Percentiles rank a stretch among this genome's conserved stretches.
Evolutionary conservation across 2,888 invertebrate genomes (phyloP).

Genomic region (Platycheirus rosarum): DNA sequence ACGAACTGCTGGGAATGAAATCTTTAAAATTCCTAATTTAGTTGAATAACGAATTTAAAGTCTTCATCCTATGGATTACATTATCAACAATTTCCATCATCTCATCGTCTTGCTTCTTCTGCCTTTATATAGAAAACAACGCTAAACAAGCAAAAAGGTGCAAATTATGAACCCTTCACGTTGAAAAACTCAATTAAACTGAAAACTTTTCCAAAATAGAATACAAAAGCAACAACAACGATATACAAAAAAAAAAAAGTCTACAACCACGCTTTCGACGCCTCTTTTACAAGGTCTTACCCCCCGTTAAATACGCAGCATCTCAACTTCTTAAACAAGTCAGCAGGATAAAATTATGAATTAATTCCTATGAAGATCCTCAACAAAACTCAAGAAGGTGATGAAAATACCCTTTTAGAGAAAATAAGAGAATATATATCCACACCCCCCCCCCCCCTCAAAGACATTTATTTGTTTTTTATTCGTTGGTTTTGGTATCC

Average conservation of each 20-base stretch:
- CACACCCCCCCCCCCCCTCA: neutral
- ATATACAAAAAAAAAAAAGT: conserved; percentile 3
- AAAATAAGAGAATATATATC: neutral
- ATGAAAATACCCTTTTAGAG: conserved; percentile 44
- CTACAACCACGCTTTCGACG: conserved; percentile 20
- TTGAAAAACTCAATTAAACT: conserved; percentile 81
- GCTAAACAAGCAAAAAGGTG: conserved; percentile 62
- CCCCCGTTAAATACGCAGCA: conserved; percentile 13
- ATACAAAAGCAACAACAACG: conserved; percentile 37
- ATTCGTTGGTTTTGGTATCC: conserved; percentile 7
- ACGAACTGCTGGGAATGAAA: conserved; percentile 19
- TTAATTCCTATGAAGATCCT: conserved; percentile 59
- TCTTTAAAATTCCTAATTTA: conserved; percentile 52
- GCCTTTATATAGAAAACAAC: conserved; percentile 35
- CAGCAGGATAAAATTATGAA: conserved; percentile 63
- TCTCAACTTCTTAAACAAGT: conserved; percentile 24
- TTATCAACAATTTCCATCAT: conserved; percentile 54
- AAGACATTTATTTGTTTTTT: conserved; percentile 10
- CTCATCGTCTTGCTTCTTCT: neutral
- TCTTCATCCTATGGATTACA: conserved; percentile 58
- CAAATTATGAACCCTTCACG: conserved; percentile 75
- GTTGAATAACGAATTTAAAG: conserved; percentile 54
- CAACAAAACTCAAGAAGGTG: conserved; percentile 40
- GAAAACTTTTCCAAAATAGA: conserved; percentile 78
- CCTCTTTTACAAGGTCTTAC: neutral